Conservation (phyloP, 2,797 vertebrate species). For the Rhinatrema bivittatum region DNA sequence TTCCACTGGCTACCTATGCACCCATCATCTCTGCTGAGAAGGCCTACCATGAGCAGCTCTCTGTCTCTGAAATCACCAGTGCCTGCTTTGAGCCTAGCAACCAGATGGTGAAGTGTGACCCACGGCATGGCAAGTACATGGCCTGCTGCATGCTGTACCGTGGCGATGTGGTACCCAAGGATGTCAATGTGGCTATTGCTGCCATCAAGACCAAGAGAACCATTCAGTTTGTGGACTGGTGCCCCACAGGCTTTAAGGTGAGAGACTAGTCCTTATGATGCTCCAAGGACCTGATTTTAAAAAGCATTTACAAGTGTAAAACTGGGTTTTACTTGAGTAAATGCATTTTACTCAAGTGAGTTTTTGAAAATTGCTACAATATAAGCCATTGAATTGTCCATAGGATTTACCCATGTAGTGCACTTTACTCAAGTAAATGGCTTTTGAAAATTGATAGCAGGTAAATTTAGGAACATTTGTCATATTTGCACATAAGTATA, state of each 20-base stretch:
- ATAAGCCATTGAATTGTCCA: no score
- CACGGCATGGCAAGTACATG: constrained; percentile 69
- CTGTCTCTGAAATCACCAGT: constrained; percentile 55
- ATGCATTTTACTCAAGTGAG: no score
- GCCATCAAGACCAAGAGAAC: constrained; percentile 77
- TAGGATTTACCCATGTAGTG: no score
- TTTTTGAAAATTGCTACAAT: no score
- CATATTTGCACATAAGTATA: no score
- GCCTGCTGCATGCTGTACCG: constrained; percentile 86
- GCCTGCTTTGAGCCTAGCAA: constrained; percentile 60
- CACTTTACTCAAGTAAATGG: no score
- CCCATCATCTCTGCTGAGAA: constrained; percentile 57
- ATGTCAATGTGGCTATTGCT: constrained; percentile 79
- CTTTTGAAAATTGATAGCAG: neutral
- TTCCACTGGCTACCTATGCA: constrained; percentile 55
- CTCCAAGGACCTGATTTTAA: no score
- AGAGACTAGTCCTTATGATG: no score
- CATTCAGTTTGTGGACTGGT: constrained; percentile 75
- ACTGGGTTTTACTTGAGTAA: no score
- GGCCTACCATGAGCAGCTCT: constrained; percentile 58
- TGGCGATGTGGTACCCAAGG: constrained; percentile 81
- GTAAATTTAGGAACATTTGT: neutral
- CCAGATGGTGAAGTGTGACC: constrained; percentile 70
- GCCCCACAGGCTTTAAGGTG: constrained; percentile 65
- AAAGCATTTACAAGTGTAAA: no score